Base-by-base conservation (phyloP, 2,113 vertebrate species). In the Onychostoma macrolepis region DNA sequence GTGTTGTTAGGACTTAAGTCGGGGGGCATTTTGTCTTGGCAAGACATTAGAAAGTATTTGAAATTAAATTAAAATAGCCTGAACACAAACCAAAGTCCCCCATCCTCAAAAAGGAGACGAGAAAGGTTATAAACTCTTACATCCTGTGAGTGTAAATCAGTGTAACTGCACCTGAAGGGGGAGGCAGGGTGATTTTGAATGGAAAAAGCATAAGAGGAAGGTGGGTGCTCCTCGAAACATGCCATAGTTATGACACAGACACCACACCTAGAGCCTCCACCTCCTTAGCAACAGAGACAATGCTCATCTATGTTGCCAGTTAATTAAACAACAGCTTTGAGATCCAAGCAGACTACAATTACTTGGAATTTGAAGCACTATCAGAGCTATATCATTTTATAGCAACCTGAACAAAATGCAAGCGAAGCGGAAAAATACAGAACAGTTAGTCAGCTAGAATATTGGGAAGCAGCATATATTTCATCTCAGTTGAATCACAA, bases 161-260 rank as follows among this genome's bases (percentile, higher is more conserved):
- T 45, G 36, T 53, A 36, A 63, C 41, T 80, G 71, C 80, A 86
- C 87, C 87, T 89, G 80, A 76, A 85, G 79, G 12, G 56, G 61
- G 69, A 58, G 65, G 83, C 83, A 88, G 83, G 85, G 58, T 50
- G 24, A 78, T 78, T 72, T 43, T 71, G 33, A 67, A 72, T 83
- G 87, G 75, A 80, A 89, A 77, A 72, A 74, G 80, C 78, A 78
- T 74, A 77, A 63, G 67, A 85, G 28, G 69, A 69, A 84, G 53
- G 88, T 85, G 86, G 80, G 88, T 45, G 83, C 82, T 78, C 50
- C 21, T 50, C 21, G 6, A 75, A 69, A 80, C 88, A 89, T 89
- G 80, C 89, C 86, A 87, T 58, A 89, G 83, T 61, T 50, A 87
- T 89, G 88, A 90, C 85, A 67, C 87, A 90, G 76, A 69, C 48